Base-by-base conservation (phyloP, 2,797 vertebrate genomes). In the Diglossa cyanea region DNA sequence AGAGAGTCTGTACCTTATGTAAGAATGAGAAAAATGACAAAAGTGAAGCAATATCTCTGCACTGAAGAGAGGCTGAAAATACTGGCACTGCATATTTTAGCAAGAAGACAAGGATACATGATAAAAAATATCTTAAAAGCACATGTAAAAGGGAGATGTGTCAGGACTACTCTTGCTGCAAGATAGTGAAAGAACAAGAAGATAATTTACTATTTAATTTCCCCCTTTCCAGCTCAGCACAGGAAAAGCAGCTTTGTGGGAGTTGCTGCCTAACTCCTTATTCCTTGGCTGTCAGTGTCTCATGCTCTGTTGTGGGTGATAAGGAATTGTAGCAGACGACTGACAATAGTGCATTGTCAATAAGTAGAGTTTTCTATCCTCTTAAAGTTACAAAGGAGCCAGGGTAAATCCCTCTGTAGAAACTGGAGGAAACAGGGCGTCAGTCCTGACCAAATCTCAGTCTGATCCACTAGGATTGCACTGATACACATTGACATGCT, bases 31-130 rank as follows among this genome's bases (percentile, higher is more conserved):
- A 79, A 75, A 44, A 60, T 65, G 0, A 31, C 33, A 51, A 73
- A 72, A 21, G 10, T 72, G 39, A 53, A 86, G 71, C 62, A 75
- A 44, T 24, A 11, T 35, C 50, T 77, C 45, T 48, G 33, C 31
- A 18, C 18, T 50, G 58, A 90, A 81, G 37, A 30, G 65, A 87
- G 35, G 20, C 51, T 68, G 77, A 76, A 95, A 95, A 89, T 53
- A 78, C 55, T 11, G n/a, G 39, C 47, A 40, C 37, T 47, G 44
- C 13, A 12, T 82, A 42, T 72, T 84, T 89, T 72, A 85, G 54
- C 53, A 60, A 62, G 72, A 75, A 72, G 67, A 50, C 7, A 61
- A 81, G 30, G 28, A 47, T 53, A 45, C 11, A 13, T 4, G 45
- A 58, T 48, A 53, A 89, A 91, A 90, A 87, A 42, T 39, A 61